phyloP scores from a whole-genome alignment of 53 echinoderm and acorn worm genomes.

The Hippasteria phrygiana region DNA sequence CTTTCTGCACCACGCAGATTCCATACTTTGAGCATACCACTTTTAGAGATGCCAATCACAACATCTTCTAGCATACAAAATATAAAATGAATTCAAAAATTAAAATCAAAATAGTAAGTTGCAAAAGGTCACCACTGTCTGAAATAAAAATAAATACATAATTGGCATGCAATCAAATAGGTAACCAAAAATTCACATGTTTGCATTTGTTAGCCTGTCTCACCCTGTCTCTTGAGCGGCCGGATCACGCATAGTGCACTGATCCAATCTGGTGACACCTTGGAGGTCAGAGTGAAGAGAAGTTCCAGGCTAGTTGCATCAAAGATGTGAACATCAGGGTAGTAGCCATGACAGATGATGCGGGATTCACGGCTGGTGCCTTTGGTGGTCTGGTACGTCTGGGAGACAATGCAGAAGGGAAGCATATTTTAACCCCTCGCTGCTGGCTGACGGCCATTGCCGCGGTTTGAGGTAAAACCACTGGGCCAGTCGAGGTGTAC shows the following conservation, averaged over 20 bases:
- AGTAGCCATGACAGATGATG: slow-evolving; percentile 96
- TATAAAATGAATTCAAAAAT: neutral
- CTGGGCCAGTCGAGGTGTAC: too few relatives aligned
- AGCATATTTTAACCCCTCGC: neutral
- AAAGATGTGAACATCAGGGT: slow-evolving; percentile 89
- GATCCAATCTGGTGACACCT: slow-evolving; percentile 98
- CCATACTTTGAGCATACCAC: slow-evolving; percentile 99
- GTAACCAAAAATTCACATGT: neutral
- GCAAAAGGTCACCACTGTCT: too few relatives aligned
- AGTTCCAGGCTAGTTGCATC: slow-evolving; percentile 91
- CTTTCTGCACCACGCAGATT: slow-evolving; percentile 78
- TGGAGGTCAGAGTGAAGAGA: slow-evolving; percentile 88
- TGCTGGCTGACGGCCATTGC: too few relatives aligned
- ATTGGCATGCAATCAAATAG: too few relatives aligned
- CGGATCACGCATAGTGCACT: slow-evolving; percentile 90
- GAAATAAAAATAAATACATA: too few relatives aligned
- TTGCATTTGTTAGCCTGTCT: neutral
- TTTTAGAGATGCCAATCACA: slow-evolving; percentile 92
- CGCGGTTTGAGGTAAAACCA: too few relatives aligned
- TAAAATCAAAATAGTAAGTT: neutral
- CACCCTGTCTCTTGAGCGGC: slow-evolving; percentile 98
- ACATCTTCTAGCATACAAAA: slow-evolving; percentile 80
- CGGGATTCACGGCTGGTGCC: slow-evolving; percentile 91
- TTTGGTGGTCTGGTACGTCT: slow-evolving; percentile 89
- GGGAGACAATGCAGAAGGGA: neutral